Conservation (phyloP, 2,797 vertebrate species). For the Eulemur coronatus region DNA sequence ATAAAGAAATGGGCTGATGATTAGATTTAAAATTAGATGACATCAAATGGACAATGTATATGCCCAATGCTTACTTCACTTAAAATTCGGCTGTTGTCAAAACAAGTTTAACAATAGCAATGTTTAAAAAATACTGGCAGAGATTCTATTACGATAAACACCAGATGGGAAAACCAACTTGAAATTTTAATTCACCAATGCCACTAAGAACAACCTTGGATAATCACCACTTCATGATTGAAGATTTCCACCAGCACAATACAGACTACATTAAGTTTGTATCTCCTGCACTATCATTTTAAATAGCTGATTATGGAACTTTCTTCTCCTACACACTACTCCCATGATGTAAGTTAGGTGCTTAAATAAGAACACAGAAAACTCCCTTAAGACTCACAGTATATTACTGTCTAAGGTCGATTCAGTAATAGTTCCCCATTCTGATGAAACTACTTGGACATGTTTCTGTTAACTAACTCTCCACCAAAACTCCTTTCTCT, state of each 20-base stretch:
- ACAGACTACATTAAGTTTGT: background rate
- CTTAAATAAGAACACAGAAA: background rate
- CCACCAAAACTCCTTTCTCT: background rate
- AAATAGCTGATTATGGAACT: background rate
- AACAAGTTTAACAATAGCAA: background rate
- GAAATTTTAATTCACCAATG: background rate
- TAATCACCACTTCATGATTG: background rate
- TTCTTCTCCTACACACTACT: background rate
- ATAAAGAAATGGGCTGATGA: background rate
- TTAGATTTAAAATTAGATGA: background rate
- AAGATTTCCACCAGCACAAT: background rate
- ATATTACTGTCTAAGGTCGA: background rate
- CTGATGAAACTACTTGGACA: background rate
- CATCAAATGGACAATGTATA: background rate
- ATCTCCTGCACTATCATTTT: background rate
- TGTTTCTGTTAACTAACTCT: background rate
- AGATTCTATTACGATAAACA: background rate
- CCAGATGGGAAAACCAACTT: background rate
- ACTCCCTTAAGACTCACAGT: background rate
- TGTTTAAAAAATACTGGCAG: background rate
- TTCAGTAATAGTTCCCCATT: background rate
- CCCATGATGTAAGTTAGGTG: background rate
- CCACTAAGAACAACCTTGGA: background rate
- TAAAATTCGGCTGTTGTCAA: background rate
- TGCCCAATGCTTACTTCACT: background rate